Percentiles rank a stretch among this genome's conserved stretches.
These are phyloP conservation scores for Dioctria linearis DNA, from an alignment of 2,888 invertebrate genomes.

Conservation along the genomic window DNA sequence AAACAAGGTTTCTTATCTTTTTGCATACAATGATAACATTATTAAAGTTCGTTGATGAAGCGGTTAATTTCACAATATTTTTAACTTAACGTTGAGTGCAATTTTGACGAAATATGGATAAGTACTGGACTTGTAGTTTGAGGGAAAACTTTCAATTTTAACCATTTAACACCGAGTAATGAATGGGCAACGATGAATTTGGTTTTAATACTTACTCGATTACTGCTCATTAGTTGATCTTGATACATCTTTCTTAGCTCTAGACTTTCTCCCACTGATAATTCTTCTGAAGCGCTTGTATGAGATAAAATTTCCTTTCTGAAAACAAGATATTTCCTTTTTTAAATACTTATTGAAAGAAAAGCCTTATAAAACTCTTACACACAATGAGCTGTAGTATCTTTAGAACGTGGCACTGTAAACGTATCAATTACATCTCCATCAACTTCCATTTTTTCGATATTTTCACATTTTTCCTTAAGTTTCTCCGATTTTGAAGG, in stretches of 20 bases:
- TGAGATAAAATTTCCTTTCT: slow-evolving; percentile 67
- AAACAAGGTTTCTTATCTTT: too few species aligned
- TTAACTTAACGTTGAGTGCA: too few species aligned
- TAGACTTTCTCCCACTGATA: slow-evolving; percentile 64
- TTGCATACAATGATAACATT: too few species aligned
- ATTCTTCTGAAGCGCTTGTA: slow-evolving; percentile 63
- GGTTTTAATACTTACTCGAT: slow-evolving; percentile 61
- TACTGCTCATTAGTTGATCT: slow-evolving; percentile 64
- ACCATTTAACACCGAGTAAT: too few species aligned
- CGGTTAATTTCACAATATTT: too few species aligned
- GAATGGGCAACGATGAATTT: too few species aligned
- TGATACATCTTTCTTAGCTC: slow-evolving; percentile 68
- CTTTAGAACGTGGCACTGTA: slow-evolving; percentile 78
- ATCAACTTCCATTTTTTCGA: slow-evolving; percentile 77
- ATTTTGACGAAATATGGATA: too few species aligned
- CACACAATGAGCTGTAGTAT: slow-evolving; percentile 85
- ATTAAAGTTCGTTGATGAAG: too few species aligned
- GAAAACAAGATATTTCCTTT: slow-evolving; percentile 47
- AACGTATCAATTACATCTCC: slow-evolving; percentile 82
- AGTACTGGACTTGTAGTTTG: too few species aligned
- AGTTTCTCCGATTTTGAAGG: slow-evolving; percentile 65
- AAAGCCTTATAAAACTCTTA: slow-evolving; percentile 64
- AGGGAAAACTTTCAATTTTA: too few species aligned
- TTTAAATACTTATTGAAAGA: background rate
- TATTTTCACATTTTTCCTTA: slow-evolving; percentile 72